phyloP scores from a whole-genome alignment of 1,140 invertebrate genomes.

The Bombus polaris region DNA sequence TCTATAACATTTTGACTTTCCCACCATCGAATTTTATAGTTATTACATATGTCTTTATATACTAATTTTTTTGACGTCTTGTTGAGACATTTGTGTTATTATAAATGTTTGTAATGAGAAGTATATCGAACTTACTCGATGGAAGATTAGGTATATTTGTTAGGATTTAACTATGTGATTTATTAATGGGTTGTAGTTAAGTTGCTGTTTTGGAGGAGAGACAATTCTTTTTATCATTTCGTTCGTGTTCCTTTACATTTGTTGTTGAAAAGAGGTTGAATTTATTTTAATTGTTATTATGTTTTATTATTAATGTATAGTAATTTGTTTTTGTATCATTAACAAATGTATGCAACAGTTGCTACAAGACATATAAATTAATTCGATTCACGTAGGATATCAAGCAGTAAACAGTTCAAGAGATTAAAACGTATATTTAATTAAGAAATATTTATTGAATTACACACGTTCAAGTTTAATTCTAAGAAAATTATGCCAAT shows the following conservation, averaged over 20 bases:
- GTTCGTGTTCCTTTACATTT: conserved; percentile 19
- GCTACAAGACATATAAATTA: neutral
- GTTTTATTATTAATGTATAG: neutral
- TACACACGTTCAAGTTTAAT: conserved; percentile 20
- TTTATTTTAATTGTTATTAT: neutral
- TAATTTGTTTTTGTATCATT: neutral
- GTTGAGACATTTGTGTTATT: conserved; percentile 22
- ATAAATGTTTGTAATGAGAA: neutral
- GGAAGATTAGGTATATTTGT: neutral
- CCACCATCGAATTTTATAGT: conserved; percentile 20
- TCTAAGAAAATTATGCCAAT: conserved; percentile 42
- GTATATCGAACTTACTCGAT: neutral
- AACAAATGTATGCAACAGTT: conserved; percentile 6
- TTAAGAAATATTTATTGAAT: conserved; percentile 32
- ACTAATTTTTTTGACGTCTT: conserved; percentile 11
- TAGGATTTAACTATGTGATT: conserved; percentile 1
- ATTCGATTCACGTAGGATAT: neutral
- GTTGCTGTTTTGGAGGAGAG: neutral
- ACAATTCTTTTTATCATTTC: neutral
- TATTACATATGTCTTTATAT: neutral
- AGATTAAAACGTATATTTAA: conserved; percentile 18
- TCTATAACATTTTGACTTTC: conserved; percentile 2
- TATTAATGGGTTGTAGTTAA: neutral
- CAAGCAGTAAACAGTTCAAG: neutral
- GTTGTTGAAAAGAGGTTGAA: conserved; percentile 3